Conservation (phyloP, 2,797 vertebrate genomes). For the Siniperca scherzeri region DNA sequence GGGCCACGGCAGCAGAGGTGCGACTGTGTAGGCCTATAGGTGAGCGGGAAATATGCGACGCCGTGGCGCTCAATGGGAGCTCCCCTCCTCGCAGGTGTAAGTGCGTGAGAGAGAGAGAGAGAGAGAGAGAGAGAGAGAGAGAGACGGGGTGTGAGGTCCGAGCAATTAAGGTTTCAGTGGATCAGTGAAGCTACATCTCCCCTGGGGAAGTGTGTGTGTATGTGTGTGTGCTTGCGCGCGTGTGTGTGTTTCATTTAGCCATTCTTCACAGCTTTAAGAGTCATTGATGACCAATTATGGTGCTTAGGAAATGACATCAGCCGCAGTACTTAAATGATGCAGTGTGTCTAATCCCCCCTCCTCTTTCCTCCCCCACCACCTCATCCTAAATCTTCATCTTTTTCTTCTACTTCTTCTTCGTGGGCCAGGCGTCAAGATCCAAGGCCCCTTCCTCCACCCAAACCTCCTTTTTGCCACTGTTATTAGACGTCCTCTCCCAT, state of each 20-base stretch:
- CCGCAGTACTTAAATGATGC: slow-evolving; percentile 72
- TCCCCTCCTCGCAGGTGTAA: slow-evolving; percentile 26
- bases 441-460: slow-evolving; percentile 2
- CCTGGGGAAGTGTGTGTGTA: slow-evolving; percentile 17
- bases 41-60: slow-evolving; percentile 56
- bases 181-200: slow-evolving; percentile 45
- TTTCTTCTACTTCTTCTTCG: slow-evolving; percentile 10
- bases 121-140: background rate
- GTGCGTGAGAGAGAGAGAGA: background rate
- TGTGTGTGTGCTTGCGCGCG: slow-evolving; percentile 17
- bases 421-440: background rate
- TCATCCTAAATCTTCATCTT: slow-evolving; percentile 23
- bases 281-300: slow-evolving; percentile 75
- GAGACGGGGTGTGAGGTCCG: slow-evolving; percentile 36
- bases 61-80: slow-evolving; percentile 41
- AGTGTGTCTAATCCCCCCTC: slow-evolving; percentile 29
- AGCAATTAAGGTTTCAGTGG: slow-evolving; percentile 65
- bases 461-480: background rate
- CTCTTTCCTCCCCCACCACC: background rate
- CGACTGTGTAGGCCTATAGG: slow-evolving; percentile 39
- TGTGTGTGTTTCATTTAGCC: slow-evolving; percentile 50
- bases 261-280: slow-evolving; percentile 60
- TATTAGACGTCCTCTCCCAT: background rate
- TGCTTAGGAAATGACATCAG: slow-evolving; percentile 79
- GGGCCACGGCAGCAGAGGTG: slow-evolving; percentile 61